Base-by-base conservation (phyloP, 1,140 invertebrate species). In the Metaphire vulgaris region DNA sequence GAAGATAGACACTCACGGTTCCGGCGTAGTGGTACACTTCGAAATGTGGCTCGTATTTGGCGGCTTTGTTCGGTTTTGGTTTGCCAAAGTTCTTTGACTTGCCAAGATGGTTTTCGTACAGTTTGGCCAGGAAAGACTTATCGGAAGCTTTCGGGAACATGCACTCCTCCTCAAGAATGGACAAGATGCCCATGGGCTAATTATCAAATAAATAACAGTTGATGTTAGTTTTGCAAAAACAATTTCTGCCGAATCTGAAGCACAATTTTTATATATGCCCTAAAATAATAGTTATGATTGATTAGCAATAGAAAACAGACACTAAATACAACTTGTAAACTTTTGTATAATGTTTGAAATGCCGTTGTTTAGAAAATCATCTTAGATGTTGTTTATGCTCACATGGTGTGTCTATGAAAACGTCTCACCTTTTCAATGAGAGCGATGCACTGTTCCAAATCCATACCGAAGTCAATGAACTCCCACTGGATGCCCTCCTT, bases 131-230 rank as follows among this genome's bases (percentile, higher is more conserved):
- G 88, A 99, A 97, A 83, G 96, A 97, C 88, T 92, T 92, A 87
- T 99, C 97, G 81, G 95, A 96, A 84, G 97, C 97, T 90, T 99
- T 99, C 83, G 97, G 97, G 92, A 99, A 98, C 95, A 99, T 99
- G 94, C 95, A 98, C 89, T 99, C 97, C 92, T 99, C 97, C 89
- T 99, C 97, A 89, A 99, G 93, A 88, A 99, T 99, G 88, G 97
- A 99, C 86, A 99, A 90, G 90, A 99, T 97, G 92, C 97, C 97
- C 94, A 99, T 96, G 85, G 96, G 96, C 95, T 98, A 88, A n/a
- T n/a, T n/a, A n/a, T n/a, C n/a, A n/a, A n/a, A n/a, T n/a, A n/a
- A n/a, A n/a, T n/a, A n/a, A n/a, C n/a, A n/a, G n/a, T n/a, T n/a
- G n/a, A n/a, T n/a, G n/a, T n/a, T n/a, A n/a, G n/a, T n/a, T n/a